These are phyloP conservation scores for Lamellibrachia columna DNA, from an alignment of 2,888 invertebrate species.

Conservation along the genomic window DNA sequence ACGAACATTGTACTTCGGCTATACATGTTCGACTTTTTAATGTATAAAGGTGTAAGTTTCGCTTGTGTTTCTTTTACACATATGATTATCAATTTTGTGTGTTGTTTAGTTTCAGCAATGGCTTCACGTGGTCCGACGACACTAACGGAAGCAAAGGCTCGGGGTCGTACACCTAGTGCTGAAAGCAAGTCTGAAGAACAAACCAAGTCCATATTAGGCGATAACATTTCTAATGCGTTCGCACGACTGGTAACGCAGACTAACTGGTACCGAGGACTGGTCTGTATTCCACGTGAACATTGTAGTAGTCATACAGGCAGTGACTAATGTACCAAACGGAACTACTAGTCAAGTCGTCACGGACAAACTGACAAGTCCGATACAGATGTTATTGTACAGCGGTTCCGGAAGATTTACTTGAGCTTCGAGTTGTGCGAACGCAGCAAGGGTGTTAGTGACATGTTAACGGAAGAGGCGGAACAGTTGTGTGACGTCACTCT, in stretches of 20 bases:
- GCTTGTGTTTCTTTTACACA: neutral
- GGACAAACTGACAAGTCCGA: neutral
- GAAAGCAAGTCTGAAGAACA: neutral
- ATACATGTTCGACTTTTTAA: neutral
- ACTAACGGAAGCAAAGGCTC: neutral
- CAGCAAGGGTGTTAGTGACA: neutral
- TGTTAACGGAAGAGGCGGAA: neutral
- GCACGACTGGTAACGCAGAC: neutral
- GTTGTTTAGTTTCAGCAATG: conserved; percentile 13
- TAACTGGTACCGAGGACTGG: neutral
- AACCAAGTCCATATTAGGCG: neutral
- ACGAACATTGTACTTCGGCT: neutral
- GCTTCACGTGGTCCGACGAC: neutral
- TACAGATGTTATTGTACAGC: neutral
- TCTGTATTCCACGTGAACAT: neutral
- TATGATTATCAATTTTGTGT: neutral
- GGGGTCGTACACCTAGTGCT: neutral
- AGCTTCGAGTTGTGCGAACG: neutral
- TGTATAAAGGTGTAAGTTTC: neutral
- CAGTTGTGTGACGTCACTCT: neutral
- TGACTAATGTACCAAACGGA: neutral
- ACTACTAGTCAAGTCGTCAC: neutral
- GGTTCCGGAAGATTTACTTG: neutral
- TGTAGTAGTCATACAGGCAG: neutral
- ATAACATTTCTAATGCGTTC: neutral